Base-by-base conservation (phyloP, 2,797 vertebrate species). In the Apodemus agrarius region DNA sequence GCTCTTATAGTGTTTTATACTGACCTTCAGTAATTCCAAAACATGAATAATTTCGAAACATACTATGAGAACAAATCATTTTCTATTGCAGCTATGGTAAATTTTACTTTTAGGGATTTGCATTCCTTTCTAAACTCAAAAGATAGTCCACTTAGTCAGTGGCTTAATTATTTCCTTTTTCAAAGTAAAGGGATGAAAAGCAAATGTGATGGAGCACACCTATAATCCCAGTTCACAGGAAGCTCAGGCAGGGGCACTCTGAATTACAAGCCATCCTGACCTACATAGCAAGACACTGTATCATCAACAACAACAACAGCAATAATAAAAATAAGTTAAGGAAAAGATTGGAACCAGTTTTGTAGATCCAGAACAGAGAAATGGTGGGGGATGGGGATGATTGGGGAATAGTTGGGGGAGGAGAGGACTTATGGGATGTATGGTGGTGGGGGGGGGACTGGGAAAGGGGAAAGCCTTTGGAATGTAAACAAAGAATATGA, bases 71-170 rank as follows among this genome's bases (percentile, higher is more conserved):
- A 75, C 29, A 96, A 95, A 92, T 88, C 21, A 95, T 89, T 95
- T 95, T 72, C 13, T 26, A 26, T 17, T 72, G 13, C 49, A 54
- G 61, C 13, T 40, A 90, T 59, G 72, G 89, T 80, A 74, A 69
- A 49, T 24, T 46, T 94, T 82, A 69, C 78, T 89, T 89, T 65
- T 82, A 52, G 49, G 78, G 89, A 72, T 91, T 61, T 83, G 0
- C 10, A 93, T 79, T 96, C 21, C 24, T 89, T 74, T 69, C 89
- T 86, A 46, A 93, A 90, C 31, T 65, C 85, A 90, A 95, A 61
- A 85, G 72, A 29, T 49, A 93, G 79, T 82, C 74, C 61, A 87
- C 43, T 89, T 16, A 69, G 87, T 94, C 57, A 87, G 46, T 76
- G 40, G 5, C 37, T 75, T 26, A 79, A 5, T 89, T 63, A 88